Evolutionary conservation across 1,140 invertebrate species (phyloP), one percentile per base, ranked within the genome.

Genomic region (Bombus haemorrhoidalis): DNA sequence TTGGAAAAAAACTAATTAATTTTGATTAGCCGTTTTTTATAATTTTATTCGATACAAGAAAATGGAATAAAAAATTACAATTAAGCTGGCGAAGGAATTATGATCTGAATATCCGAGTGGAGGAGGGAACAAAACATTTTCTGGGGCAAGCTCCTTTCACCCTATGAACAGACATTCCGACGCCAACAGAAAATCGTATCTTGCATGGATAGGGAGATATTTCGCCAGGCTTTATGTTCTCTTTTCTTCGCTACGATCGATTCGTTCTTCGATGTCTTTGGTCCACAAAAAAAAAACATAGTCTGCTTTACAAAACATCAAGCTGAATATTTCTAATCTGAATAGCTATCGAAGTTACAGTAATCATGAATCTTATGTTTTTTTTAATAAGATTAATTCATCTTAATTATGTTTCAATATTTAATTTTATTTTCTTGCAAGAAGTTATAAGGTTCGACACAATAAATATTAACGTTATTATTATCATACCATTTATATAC

Each of bases 161-260:
- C 47, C 78, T 64, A 41, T 74, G 32, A 37, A 47, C 83, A 81
- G 84, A 85, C 84, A 3, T 41, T 4, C 37, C 57, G 85, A 72
- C 85, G 85, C 53, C 80, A 81, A n/a, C 53, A 57, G 62, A 66
- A 72, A 86, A 57, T 73, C 68, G 68, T 83, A 75, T 86, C 81
- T 64, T 43, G 57, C 74, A 39, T 62, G 57, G 75, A 39, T 47
- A 28, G 47, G 77, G 66, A 68, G 71, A 81, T 64, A 74, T 85
- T 85, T 74, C 79, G 59, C 34, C 78, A 68, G 62, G 18, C 37
- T 77, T 77, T 77, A 77, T 62, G 43, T 39, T 74, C 66, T 41
- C 62, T 59, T 75, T 73, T 69, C 79, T 53, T 53, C 39, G 2
- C 5, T 15, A 1, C 73, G 68, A 85, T 85, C 84, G 78, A 78